Evolutionary conservation across 2,113 vertebrate genomes (phyloP).

Genomic region (Xenopus borealis): DNA sequence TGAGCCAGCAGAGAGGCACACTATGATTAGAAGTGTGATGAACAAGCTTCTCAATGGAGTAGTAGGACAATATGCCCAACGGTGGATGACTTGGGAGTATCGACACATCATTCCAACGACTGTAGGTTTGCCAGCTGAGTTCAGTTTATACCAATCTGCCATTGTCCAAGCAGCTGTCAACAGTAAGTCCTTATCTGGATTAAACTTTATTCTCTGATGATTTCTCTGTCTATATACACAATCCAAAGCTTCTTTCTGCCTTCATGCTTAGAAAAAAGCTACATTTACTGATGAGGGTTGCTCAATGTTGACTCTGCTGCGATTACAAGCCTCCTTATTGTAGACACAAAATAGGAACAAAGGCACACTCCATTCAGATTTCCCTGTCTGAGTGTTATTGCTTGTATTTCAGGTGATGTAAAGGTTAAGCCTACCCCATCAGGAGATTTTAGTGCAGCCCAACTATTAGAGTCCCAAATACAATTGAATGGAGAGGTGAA

Average conservation of each 20-base stretch:
- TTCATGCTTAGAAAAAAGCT: background rate
- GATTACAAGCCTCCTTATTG: no score
- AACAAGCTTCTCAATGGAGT: slow-evolving; percentile 55
- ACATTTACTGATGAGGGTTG: background rate
- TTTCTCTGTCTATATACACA: background rate
- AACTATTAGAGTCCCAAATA: slow-evolving; percentile 50
- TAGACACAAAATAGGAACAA: no score
- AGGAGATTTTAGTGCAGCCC: slow-evolving; percentile 49
- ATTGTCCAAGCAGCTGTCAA: slow-evolving; percentile 55
- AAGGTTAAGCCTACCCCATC: slow-evolving; percentile 47
- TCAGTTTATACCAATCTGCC: slow-evolving; percentile 61
- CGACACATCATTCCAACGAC: slow-evolving; percentile 66
- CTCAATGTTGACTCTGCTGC: no score
- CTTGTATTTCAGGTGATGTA: slow-evolving; percentile 49
- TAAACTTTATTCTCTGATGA: background rate
- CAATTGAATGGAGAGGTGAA: slow-evolving; percentile 51
- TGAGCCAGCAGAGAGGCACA: slow-evolving; percentile 33
- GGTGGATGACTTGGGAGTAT: slow-evolving; percentile 63
- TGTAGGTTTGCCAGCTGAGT: slow-evolving; percentile 72
- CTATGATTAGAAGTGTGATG: slow-evolving; percentile 35
- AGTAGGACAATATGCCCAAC: slow-evolving; percentile 55
- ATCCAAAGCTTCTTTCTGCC: no score
- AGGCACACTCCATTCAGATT: no score
- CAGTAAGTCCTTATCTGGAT: slow-evolving; percentile 50
- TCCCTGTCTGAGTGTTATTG: no score